Percentiles rank a stretch among this genome's conserved stretches.
Evolutionary conservation across 1,140 invertebrate species (phyloP).

Genomic region (Temnothorax curvispinosus): DNA sequence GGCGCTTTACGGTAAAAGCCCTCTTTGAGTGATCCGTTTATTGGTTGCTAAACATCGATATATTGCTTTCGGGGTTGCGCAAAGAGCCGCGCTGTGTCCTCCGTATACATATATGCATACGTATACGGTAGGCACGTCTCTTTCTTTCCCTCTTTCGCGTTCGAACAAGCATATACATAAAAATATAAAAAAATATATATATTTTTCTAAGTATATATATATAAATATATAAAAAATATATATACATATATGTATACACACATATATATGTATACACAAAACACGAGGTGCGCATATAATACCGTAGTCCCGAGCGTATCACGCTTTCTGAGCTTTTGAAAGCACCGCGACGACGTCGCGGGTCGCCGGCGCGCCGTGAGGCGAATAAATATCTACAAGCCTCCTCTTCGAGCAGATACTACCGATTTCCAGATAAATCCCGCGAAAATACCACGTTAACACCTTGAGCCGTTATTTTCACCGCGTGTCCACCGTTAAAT

Average conservation of each 20-base stretch:
- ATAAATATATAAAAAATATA: not conserved
- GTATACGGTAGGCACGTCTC: conserved; percentile 56
- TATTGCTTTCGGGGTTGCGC: conserved; percentile 83
- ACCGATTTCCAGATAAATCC: conserved; percentile 39
- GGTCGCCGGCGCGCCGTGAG: conserved; percentile 29
- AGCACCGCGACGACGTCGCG: conserved; percentile 66
- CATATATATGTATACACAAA: not conserved
- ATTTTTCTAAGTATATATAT: not conserved
- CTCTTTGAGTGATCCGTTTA: conserved; percentile 86
- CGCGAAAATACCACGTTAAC: conserved; percentile 45
- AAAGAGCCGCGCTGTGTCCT: conserved; percentile 78
- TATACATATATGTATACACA: too few species aligned
- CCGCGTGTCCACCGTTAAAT: not conserved
- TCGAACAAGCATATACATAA: conserved; percentile 2
- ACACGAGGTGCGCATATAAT: conserved; percentile 44
- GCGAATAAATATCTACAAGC: conserved; percentile 68
- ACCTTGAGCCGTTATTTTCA: conserved; percentile 42
- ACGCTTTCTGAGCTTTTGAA: conserved; percentile 82
- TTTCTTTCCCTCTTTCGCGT: conserved; percentile 58
- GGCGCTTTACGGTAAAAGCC: conserved; percentile 84
- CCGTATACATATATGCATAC: conserved; percentile 63
- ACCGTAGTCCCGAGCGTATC: conserved; percentile 53
- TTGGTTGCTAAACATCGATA: conserved; percentile 86
- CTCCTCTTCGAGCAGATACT: conserved; percentile 3
- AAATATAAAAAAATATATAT: too few species aligned